These are phyloP conservation scores for Carabus problematicus DNA, from an alignment of 2,888 invertebrate species.

Conservation along the genomic window DNA sequence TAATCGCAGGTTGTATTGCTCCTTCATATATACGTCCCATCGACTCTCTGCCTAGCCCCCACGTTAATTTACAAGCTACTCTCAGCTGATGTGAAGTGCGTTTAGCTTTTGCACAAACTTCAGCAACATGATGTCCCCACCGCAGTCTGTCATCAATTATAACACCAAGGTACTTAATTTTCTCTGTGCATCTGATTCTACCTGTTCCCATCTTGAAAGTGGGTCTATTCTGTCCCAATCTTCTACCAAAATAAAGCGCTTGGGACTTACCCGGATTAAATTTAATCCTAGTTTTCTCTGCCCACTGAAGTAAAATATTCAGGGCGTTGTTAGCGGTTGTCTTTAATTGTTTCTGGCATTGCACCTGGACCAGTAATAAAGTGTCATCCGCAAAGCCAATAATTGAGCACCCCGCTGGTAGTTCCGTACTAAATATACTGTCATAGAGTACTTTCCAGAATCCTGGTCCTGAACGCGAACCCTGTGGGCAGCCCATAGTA, in stretches of 20 bases:
- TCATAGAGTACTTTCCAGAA: slow-evolving; percentile 30
- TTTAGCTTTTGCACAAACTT: background rate
- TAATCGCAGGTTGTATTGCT: slow-evolving; percentile 32
- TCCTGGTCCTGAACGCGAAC: slow-evolving; percentile 34
- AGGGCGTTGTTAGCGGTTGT: slow-evolving; percentile 9
- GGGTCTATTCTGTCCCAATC: slow-evolving; percentile 29
- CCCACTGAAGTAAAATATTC: slow-evolving; percentile 6
- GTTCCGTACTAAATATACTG: slow-evolving; percentile 18
- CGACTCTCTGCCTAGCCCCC: slow-evolving; percentile 17
- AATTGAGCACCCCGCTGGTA: slow-evolving; percentile 27
- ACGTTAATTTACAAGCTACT: slow-evolving; percentile 23
- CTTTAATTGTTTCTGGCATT: slow-evolving; percentile 7
- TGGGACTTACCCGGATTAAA: slow-evolving; percentile 40
- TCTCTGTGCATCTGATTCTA: no score
- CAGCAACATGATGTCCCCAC: slow-evolving; percentile 10
- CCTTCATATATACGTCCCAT: slow-evolving; percentile 30
- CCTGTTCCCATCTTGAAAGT: slow-evolving; percentile 25
- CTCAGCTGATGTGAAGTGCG: slow-evolving; percentile 18
- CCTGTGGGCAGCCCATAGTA: slow-evolving; percentile 39
- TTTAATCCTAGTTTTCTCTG: background rate
- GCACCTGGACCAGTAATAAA: slow-evolving; percentile 12
- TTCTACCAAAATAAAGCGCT: slow-evolving; percentile 36
- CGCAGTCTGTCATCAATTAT: slow-evolving; percentile 30
- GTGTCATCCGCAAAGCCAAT: slow-evolving; percentile 1
- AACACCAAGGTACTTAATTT: no score